Percentiles rank a stretch among this genome's conserved stretches.
phyloP scores from a whole-genome alignment of 2,113 vertebrate species.

The Colistium nudipinnis region DNA sequence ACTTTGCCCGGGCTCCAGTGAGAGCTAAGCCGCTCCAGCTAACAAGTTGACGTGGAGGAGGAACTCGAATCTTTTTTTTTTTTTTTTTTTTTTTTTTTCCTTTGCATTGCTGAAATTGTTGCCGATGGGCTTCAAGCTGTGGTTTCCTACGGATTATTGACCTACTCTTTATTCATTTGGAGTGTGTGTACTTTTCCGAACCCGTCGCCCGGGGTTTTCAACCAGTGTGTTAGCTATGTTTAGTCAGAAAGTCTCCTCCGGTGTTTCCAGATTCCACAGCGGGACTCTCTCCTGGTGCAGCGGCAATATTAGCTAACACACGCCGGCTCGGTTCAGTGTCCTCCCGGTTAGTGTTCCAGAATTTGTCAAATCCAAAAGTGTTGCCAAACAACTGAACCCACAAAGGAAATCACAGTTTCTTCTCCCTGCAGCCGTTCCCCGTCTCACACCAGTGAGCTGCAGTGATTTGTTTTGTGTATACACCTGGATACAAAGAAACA shows the following conservation, averaged over 20 bases:
- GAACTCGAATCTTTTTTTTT: conserved; percentile 47
- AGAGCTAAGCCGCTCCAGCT: conserved; percentile 40
- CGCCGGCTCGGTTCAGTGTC: conserved; percentile 59
- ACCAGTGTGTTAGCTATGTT: conserved; percentile 74
- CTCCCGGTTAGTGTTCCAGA: conserved; percentile 52
- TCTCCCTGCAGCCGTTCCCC: conserved; percentile 8
- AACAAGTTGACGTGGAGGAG: conserved; percentile 74
- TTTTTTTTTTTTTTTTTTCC: neutral
- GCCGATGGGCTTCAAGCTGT: conserved; percentile 25
- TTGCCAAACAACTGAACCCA: neutral
- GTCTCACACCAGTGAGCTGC: conserved; percentile 2
- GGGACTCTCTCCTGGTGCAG: conserved; percentile 76
- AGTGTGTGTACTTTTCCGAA: conserved; percentile 1
- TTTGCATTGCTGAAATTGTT: conserved; percentile 8
- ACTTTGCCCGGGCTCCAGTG: conserved; percentile 22
- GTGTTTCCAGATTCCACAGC: conserved; percentile 67
- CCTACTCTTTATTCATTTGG: neutral
- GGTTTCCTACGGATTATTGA: conserved; percentile 43
- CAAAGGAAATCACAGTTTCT: conserved; percentile 1
- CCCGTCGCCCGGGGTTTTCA: conserved; percentile 31
- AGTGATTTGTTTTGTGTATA: conserved; percentile 22
- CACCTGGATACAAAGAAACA: conserved; percentile 21
- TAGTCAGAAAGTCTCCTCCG: conserved; percentile 71
- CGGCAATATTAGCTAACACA: conserved; percentile 83
- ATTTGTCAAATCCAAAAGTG: no score